Conservation (phyloP, 1,140 invertebrate species). For the Rhopalosiphum padi region DNA sequence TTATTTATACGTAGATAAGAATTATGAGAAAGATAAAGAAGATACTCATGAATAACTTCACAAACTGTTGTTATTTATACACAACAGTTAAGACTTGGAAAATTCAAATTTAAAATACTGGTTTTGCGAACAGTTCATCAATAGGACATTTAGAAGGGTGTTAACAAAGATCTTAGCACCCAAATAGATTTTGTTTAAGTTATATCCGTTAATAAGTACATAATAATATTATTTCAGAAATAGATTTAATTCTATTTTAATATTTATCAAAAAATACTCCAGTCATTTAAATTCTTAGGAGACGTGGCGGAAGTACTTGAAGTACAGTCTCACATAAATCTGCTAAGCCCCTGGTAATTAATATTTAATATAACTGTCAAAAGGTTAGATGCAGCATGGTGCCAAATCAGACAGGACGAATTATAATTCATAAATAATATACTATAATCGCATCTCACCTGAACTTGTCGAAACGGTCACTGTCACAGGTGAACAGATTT, state of each 20-base stretch:
- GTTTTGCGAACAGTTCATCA: not conserved
- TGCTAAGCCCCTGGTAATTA: not conserved
- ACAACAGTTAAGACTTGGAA: not conserved
- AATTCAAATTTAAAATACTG: not conserved
- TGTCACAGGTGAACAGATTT: not conserved
- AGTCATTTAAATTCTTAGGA: not conserved
- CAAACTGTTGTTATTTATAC: not conserved
- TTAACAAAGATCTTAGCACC: not conserved
- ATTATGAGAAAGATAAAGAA: not conserved
- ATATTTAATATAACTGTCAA: not conserved
- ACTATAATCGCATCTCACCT: not conserved
- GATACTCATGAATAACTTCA: not conserved
- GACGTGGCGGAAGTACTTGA: not conserved
- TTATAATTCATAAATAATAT: not conserved
- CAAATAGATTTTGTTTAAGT: not conserved
- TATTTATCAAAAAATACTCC: not conserved
- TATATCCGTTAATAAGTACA: not conserved
- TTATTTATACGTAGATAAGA: not conserved
- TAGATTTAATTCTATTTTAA: not conserved
- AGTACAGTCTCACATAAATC: not conserved
- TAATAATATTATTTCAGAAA: not conserved
- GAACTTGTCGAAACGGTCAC: slow-evolving; percentile 39
- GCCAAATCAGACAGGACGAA: not conserved
- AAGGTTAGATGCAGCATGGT: not conserved
- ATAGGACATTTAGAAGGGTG: not conserved